Conservation (phyloP, 2,888 invertebrate species). For the Aethes cnicana region DNA sequence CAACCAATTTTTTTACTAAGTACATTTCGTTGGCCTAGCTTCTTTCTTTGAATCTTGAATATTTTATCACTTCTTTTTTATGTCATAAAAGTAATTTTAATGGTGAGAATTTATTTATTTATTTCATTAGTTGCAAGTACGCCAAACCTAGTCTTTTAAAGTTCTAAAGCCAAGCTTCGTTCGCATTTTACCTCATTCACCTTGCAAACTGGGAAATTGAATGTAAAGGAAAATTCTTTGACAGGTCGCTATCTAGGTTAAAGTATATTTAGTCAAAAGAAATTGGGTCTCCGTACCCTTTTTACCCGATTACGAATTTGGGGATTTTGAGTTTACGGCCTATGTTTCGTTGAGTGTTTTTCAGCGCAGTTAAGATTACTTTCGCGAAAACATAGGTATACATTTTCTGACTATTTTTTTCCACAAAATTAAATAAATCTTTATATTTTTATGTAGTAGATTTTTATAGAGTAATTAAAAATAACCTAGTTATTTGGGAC, state of each 20-base stretch:
- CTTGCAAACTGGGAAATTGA: conserved; percentile 24
- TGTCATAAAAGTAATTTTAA: too few species aligned
- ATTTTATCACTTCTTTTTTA: too few species aligned
- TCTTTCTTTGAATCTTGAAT: too few species aligned
- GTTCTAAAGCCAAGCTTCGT: conserved; percentile 1
- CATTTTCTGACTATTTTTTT: not conserved
- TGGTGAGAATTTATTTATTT: too few species aligned
- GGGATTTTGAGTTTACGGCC: conserved; percentile 14
- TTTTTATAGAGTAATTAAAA: too few species aligned
- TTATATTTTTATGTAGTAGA: too few species aligned
- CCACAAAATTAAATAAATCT: too few species aligned
- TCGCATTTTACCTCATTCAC: conserved; percentile 10
- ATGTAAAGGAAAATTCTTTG: conserved; percentile 29
- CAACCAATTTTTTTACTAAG: too few species aligned
- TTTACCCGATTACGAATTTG: conserved; percentile 14
- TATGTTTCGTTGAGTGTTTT: not conserved
- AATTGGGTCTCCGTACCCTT: conserved; percentile 23
- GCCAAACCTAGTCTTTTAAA: not conserved
- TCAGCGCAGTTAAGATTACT: not conserved
- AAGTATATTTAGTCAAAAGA: conserved; percentile 24
- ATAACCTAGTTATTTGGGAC: too few species aligned
- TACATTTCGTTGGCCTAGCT: too few species aligned
- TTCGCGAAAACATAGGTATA: not conserved
- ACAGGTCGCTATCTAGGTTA: conserved; percentile 28
- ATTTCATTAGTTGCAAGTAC: not conserved